Percentiles rank a stretch among this genome's conserved stretches.
These are phyloP conservation scores for Drosophila ezoana DNA, from an alignment of 2,888 invertebrate species.

Conservation along the genomic window DNA sequence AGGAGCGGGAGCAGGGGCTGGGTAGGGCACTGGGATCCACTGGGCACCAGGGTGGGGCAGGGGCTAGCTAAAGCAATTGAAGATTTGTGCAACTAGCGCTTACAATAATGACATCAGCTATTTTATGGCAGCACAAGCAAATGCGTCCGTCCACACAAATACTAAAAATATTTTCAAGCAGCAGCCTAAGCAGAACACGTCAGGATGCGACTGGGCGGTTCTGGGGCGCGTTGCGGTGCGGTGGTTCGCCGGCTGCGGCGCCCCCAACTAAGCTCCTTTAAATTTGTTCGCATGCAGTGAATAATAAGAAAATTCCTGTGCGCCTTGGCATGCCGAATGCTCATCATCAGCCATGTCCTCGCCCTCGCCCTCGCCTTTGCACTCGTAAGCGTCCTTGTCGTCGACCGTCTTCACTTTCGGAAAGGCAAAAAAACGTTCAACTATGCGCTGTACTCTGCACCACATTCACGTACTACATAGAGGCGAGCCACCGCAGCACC, in stretches of 20 bases:
- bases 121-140: slow-evolving; percentile 19
- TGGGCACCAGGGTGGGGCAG: not conserved
- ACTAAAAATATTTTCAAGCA: slow-evolving; percentile 35
- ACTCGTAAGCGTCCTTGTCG: too few species aligned
- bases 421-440: slow-evolving; percentile 42
- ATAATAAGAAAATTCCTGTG: slow-evolving; percentile 77
- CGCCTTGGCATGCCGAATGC: slow-evolving; percentile 63
- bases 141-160: slow-evolving; percentile 24
- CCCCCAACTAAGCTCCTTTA: slow-evolving; percentile 9
- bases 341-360: slow-evolving; percentile 37
- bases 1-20: not conserved
- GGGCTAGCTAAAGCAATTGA: slow-evolving; percentile 42
- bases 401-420: slow-evolving; percentile 26
- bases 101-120: slow-evolving; percentile 68
- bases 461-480: slow-evolving; percentile 36
- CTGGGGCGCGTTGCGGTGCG: too few species aligned
- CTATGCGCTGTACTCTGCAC: slow-evolving; percentile 35
- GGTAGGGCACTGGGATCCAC: not conserved
- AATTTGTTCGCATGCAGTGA: slow-evolving; percentile 58
- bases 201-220: too few species aligned
- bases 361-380: slow-evolving; percentile 7
- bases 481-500: slow-evolving; percentile 9
- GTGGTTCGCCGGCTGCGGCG: not conserved
- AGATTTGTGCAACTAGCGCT: slow-evolving; percentile 57
- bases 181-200: not conserved